Conservation (phyloP, 2,888 invertebrate species). For the Drepanosiphum platanoidis region DNA sequence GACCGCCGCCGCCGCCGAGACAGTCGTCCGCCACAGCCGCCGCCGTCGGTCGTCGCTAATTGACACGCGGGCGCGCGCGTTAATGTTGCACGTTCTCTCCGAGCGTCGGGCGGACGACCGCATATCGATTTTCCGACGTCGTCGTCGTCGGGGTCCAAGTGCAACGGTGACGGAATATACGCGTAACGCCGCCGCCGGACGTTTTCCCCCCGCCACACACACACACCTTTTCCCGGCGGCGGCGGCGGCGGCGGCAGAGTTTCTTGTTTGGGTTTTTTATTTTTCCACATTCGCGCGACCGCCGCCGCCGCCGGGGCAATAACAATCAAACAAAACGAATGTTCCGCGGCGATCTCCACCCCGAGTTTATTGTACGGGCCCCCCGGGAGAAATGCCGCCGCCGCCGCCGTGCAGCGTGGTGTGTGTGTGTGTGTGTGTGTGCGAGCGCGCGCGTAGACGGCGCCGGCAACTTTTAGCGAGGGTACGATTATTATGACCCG, state of each 20-base stretch:
- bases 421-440: neutral
- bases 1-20: neutral
- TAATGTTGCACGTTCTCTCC: conserved; percentile 4
- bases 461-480: conserved; percentile 52
- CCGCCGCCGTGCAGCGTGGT: neutral
- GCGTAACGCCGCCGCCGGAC: no score
- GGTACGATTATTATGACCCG: conserved; percentile 35
- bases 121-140: conserved; percentile 43
- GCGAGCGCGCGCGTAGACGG: conserved; percentile 1
- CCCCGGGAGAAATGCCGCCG: conserved; percentile 11
- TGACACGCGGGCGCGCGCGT: conserved; percentile 13
- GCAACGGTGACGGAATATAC: neutral
- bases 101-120: neutral
- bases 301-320: conserved; percentile 27
- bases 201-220: neutral
- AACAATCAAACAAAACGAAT: conserved; percentile 59
- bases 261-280: neutral
- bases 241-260: neutral
- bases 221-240: neutral
- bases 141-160: conserved; percentile 6
- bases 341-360: conserved; percentile 9
- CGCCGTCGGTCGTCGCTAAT: conserved; percentile 18
- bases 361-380: conserved; percentile 41
- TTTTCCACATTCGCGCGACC: neutral
- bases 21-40: neutral